A percentile compares a stretch with the other conserved stretches of the same genome.
phyloP scores from a whole-genome alignment of 1,140 invertebrate species.

The Pteromalus puparum region DNA sequence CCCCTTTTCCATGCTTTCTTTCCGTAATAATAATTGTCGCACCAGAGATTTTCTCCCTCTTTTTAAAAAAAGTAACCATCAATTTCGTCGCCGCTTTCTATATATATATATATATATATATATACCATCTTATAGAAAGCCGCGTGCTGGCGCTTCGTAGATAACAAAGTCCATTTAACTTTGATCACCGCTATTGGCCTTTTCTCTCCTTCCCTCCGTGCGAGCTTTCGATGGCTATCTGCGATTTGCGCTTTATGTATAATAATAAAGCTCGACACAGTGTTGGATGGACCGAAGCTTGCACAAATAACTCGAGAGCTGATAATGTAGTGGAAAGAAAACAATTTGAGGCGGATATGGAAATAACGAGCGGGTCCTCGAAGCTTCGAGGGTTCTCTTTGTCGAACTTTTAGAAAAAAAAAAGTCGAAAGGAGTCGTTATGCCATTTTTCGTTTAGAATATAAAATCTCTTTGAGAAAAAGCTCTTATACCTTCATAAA shows the following conservation, averaged over 20 bases:
- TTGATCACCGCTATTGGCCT: neutral
- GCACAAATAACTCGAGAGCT: neutral
- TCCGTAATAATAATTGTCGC: constrained; percentile 3
- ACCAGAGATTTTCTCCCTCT: neutral
- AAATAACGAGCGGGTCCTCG: neutral
- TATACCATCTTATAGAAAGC: constrained; percentile 25
- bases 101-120: neutral
- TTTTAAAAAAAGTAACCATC: neutral
- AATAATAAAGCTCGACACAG: neutral
- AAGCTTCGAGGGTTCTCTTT: neutral
- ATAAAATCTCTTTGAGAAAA: too few relatives aligned
- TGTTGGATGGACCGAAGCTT: too few relatives aligned
- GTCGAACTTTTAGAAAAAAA: neutral
- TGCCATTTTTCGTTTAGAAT: too few relatives aligned
- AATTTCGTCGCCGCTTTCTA: neutral
- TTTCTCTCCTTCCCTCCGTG: neutral
- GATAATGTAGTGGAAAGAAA: neutral
- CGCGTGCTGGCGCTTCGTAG: neutral
- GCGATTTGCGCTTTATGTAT: neutral
- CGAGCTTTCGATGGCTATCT: constrained; percentile 8
- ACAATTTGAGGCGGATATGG: neutral
- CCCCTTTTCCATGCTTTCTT: neutral
- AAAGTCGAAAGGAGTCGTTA: too few relatives aligned
- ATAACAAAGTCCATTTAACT: constrained; percentile 45
- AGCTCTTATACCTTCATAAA: too few relatives aligned